Percentiles rank a stretch among this genome's conserved stretches.
Evolutionary conservation across 1,140 invertebrate genomes (phyloP).

Genomic region (Macrotrachela quadricornifera): DNA sequence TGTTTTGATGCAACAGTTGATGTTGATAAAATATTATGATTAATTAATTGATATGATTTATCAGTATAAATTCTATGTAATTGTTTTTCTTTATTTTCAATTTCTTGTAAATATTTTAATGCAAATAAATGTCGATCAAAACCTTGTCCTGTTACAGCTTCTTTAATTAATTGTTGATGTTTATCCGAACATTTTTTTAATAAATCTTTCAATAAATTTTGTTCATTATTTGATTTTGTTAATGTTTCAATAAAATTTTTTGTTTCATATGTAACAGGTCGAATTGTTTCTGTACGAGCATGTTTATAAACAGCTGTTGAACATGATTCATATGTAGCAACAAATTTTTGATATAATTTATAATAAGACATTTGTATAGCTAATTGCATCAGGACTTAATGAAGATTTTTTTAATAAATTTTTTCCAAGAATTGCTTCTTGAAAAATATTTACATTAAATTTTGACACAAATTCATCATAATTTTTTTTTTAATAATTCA

Average conservation of each 20-base stretch:
- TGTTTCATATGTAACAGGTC: slow-evolving; percentile 60
- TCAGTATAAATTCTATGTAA: slow-evolving; percentile 52
- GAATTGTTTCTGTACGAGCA: slow-evolving; percentile 79
- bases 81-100: slow-evolving; percentile 34
- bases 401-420: slow-evolving; percentile 52
- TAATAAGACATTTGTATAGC: slow-evolving; percentile 75
- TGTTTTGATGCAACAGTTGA: slow-evolving; percentile 71
- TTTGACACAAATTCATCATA: slow-evolving; percentile 42
- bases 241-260: slow-evolving; percentile 34
- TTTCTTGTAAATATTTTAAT: slow-evolving; percentile 41
- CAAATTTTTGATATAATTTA: slow-evolving; percentile 43
- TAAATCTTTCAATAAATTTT: slow-evolving; percentile 35
- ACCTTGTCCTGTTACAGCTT: slow-evolving; percentile 86
- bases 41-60: slow-evolving; percentile 54
- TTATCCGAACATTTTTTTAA: slow-evolving; percentile 57
- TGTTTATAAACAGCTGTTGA: slow-evolving; percentile 87
- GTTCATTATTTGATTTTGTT: too few species aligned
- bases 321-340: slow-evolving; percentile 79
- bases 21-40: slow-evolving; percentile 78
- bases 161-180: slow-evolving; percentile 61
- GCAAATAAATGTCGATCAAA: slow-evolving; percentile 87
- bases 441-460: slow-evolving; percentile 50
- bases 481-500: slow-evolving; percentile 38
- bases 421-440: slow-evolving; percentile 34
- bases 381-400: slow-evolving; percentile 84